phyloP scores from a whole-genome alignment of 2,888 invertebrate genomes.

The Cylloceria caligata region DNA sequence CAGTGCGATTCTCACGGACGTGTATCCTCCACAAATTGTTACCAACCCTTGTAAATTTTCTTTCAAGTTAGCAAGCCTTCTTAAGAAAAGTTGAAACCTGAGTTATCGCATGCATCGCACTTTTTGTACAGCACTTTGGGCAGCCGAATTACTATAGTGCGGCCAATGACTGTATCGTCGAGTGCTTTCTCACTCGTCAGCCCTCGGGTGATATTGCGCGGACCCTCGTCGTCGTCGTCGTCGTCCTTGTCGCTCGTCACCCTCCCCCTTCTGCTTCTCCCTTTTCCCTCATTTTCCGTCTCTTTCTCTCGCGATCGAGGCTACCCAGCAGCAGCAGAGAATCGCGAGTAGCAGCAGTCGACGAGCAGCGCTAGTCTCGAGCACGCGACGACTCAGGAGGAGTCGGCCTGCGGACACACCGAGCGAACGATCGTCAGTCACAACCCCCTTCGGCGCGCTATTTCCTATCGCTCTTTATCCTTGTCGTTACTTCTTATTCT shows the following conservation, averaged over 20 bases:
- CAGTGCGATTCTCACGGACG: no score
- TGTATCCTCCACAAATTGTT: no score
- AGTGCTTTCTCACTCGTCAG: conserved; percentile 2
- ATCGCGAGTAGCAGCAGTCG: conserved; percentile 56
- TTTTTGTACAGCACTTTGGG: neutral
- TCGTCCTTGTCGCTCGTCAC: conserved; percentile 36
- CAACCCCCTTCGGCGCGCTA: conserved; percentile 26
- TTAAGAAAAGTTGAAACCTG: no score
- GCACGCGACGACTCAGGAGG: conserved; percentile 63
- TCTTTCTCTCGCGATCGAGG: conserved; percentile 35
- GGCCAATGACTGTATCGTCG: neutral
- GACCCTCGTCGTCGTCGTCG: conserved; percentile 24
- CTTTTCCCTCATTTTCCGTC: conserved; percentile 22
- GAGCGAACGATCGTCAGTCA: conserved; percentile 40
- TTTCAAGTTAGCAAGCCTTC: no score
- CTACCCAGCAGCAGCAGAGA: conserved; percentile 43
- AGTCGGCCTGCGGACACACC: conserved; percentile 49
- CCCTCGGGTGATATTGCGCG: conserved; percentile 11
- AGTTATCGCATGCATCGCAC: neutral
- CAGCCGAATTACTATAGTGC: neutral
- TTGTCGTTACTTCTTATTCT: conserved; percentile 23
- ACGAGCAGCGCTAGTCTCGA: conserved; percentile 64
- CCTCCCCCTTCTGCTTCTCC: conserved; percentile 28
- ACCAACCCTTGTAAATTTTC: no score
- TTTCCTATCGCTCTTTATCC: conserved; percentile 20